Evolutionary conservation across 2,888 invertebrate genomes (phyloP).

Genomic region (Megamerina dolium): DNA sequence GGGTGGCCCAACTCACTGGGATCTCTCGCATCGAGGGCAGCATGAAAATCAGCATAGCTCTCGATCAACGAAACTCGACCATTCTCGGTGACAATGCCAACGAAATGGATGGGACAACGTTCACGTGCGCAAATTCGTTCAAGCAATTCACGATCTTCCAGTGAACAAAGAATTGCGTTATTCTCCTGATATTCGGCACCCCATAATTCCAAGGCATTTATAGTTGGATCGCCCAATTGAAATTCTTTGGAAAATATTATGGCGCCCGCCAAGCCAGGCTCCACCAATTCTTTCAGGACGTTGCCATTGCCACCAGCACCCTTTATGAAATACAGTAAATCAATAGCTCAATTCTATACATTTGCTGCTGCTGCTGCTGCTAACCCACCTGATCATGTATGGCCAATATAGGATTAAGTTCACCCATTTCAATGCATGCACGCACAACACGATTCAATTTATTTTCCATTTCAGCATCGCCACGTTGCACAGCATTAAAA

Average conservation of each 20-base stretch:
- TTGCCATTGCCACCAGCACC: slow-evolving; percentile 99
- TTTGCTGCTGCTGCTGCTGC: not conserved
- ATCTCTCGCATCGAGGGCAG: slow-evolving; percentile 31
- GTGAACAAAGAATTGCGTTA: slow-evolving; percentile 77
- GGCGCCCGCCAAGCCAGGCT: slow-evolving; percentile 78
- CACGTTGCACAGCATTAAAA: slow-evolving; percentile 88
- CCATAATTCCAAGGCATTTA: slow-evolving; percentile 91
- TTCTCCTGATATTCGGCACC: slow-evolving; percentile 98
- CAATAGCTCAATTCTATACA: not conserved
- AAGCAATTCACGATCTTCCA: slow-evolving; percentile 60
- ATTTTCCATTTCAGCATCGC: slow-evolving; percentile 98
- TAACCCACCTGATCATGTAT: slow-evolving; percentile 80
- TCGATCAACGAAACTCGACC: slow-evolving; percentile 70
- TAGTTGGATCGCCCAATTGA: slow-evolving; percentile 89
- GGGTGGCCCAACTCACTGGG: slow-evolving; percentile 49
- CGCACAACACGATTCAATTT: slow-evolving; percentile 91
- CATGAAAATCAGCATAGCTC: slow-evolving; percentile 51
- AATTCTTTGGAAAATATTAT: slow-evolving; percentile 81
- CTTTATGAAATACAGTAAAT: slow-evolving; percentile 24
- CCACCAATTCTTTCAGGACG: slow-evolving; percentile 92
- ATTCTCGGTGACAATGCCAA: slow-evolving; percentile 85
- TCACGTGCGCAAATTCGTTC: slow-evolving; percentile 76
- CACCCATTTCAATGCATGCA: slow-evolving; percentile 79
- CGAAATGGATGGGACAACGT: slow-evolving; percentile 86
- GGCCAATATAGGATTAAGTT: slow-evolving; percentile 80